A percentile compares a stretch with the other conserved stretches of the same genome.
These are phyloP conservation scores for Climacteris rufus DNA, from an alignment of 2,113 vertebrate species.

Conservation along the genomic window DNA sequence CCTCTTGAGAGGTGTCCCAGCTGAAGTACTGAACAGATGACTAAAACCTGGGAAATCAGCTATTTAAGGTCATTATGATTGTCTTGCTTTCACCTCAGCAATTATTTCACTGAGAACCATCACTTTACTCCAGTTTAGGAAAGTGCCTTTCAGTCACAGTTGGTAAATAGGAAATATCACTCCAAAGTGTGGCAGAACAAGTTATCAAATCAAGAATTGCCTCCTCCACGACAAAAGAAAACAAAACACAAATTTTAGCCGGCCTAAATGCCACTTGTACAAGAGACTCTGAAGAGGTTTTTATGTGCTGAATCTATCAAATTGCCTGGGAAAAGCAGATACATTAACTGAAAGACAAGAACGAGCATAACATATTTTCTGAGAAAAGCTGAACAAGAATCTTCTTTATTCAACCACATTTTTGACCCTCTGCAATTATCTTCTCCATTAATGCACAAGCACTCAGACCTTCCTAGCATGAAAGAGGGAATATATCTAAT, in stretches of 20 bases:
- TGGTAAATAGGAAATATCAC: not conserved
- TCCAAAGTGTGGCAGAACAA: not conserved
- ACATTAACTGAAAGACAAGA: not conserved
- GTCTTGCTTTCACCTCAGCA: not conserved
- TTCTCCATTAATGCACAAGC: not conserved
- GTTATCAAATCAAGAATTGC: not conserved
- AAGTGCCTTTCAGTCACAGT: not conserved
- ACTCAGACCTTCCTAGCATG: not conserved
- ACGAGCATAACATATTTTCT: not conserved
- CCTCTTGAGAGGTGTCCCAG: not conserved
- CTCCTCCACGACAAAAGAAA: not conserved
- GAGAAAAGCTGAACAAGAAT: not conserved
- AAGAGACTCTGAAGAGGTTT: not conserved
- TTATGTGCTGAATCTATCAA: not conserved
- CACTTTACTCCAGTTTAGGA: not conserved
- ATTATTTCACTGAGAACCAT: not conserved
- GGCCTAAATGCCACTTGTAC: not conserved
- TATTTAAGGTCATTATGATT: not conserved
- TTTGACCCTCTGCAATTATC: not conserved
- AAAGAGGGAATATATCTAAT: not conserved
- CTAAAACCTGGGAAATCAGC: not conserved
- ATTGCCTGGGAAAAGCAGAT: not conserved
- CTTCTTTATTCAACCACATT: not conserved
- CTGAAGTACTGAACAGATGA: not conserved
- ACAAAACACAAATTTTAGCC: not conserved